Percentiles rank a stretch among this genome's conserved stretches.
Evolutionary conservation across 2,797 vertebrate genomes (phyloP).

Genomic region (Catostomus latipinnis): DNA sequence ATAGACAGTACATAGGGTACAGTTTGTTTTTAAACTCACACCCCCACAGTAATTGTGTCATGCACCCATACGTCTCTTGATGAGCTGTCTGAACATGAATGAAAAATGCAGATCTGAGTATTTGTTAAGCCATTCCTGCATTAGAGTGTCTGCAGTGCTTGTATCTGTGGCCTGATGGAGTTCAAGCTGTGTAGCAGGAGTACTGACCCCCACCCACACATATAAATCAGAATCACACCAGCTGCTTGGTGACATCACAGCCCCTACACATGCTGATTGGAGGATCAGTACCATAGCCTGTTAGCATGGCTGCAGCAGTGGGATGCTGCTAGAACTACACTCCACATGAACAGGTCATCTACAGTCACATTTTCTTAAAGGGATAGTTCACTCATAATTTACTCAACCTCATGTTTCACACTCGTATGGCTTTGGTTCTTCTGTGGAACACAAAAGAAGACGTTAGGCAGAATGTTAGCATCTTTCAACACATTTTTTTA

Average conservation of each 20-base stretch:
- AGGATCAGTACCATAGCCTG: slow-evolving; percentile 71
- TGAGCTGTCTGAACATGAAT: slow-evolving; percentile 13
- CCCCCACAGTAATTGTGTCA: not conserved
- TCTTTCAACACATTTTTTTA: too few species aligned
- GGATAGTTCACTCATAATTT: too few species aligned
- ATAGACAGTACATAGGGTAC: too few species aligned
- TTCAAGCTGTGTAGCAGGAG: slow-evolving; percentile 43
- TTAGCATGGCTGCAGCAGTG: slow-evolving; percentile 67
- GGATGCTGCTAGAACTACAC: slow-evolving; percentile 74
- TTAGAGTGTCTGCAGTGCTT: slow-evolving; percentile 19
- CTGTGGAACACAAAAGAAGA: too few species aligned
- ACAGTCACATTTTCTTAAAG: slow-evolving; percentile 28
- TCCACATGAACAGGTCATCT: slow-evolving; percentile 71
- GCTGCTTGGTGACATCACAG: slow-evolving; percentile 77
- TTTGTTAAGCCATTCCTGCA: slow-evolving; percentile 25
- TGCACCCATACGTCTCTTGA: not conserved
- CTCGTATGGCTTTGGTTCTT: too few species aligned
- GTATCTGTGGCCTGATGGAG: slow-evolving; percentile 40
- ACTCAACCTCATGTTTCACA: too few species aligned
- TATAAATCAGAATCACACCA: slow-evolving; percentile 67
- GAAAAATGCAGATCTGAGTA: slow-evolving; percentile 19
- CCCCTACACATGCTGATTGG: slow-evolving; percentile 74
- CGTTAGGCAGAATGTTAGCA: too few species aligned
- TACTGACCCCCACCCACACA: slow-evolving; percentile 43
- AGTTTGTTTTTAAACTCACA: too few species aligned